Base-by-base conservation (phyloP, 2,888 invertebrate species). In the Temnothorax ravouxi region DNA sequence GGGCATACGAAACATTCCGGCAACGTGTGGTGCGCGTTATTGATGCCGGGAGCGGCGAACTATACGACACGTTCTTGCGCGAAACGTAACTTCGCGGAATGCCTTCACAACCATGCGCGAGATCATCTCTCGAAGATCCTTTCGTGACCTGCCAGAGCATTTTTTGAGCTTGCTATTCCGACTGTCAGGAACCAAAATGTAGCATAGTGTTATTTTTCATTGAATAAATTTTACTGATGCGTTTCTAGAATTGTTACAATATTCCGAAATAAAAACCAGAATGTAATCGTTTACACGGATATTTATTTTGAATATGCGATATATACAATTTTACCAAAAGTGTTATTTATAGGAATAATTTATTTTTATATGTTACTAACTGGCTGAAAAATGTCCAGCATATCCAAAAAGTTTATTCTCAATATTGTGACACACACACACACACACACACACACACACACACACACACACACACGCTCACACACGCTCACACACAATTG, bases 1-100 rank as follows among this genome's bases (percentile, higher is more conserved):
- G 83, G 79, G 83, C 67, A 69, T 77, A 44, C 76, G 83, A 75
- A 74, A 79, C 34, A 81, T 81, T 81, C 72, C 62, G 52, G 72
- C 64, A 81, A 75, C 81, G 62, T 74, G 79, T 71, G 79, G 59
- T 80, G 47, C 79, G 72, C 72, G 59, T 80, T 80, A 80, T 80
- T 80, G 79, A 80, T 72, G 79, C 72, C 54, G 29, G 41, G 69
- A 77, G 56, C 59, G 59, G 72, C 11, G 59, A 72, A 80, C 79
- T 80, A 80, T 80, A 80, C 72, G 59, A 80, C 59, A 59, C 72
- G 59, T 80, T 80, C 72, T 80, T 59, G 72, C 47, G 25, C 79
- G 54, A 79, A 71, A 80, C 79, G 72, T 61, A 80, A 80, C 79
- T 72, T 72, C 59, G 38, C 72, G 72, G 47, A 80, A 80, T 80